Percentiles rank a stretch among this genome's conserved stretches.
phyloP scores from a whole-genome alignment of 2,113 vertebrate species.

The Cariama cristata region DNA sequence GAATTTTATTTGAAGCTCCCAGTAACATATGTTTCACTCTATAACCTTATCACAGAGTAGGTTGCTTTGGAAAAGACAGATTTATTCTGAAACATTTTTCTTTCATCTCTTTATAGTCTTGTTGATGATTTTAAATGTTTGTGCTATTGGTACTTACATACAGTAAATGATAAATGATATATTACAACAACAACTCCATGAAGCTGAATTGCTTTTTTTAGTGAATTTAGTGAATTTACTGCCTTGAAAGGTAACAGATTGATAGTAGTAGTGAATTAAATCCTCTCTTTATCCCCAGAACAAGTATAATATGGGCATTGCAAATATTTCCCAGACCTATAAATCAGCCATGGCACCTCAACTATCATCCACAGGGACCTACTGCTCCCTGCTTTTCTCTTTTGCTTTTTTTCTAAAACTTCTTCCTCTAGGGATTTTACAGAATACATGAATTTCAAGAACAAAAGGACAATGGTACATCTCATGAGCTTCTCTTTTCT shows the following conservation, averaged over 20 bases:
- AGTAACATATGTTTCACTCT: background rate
- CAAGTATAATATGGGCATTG: background rate
- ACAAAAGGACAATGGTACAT: accelerated
- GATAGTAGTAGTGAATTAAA: slow-evolving; percentile 60
- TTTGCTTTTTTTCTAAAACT: background rate
- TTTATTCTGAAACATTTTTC: slow-evolving; percentile 65
- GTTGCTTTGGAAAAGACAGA: slow-evolving; percentile 46
- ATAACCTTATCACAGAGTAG: slow-evolving; percentile 35
- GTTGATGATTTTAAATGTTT: slow-evolving; percentile 72
- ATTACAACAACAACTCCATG: slow-evolving; percentile 58
- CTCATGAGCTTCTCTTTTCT: background rate
- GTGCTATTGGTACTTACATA: slow-evolving; percentile 70
- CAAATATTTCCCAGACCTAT: slow-evolving; percentile 2
- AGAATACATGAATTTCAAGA: background rate
- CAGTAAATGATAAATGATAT: slow-evolving; percentile 73
- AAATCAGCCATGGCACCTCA: slow-evolving; percentile 26
- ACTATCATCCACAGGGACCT: background rate
- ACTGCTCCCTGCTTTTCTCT: background rate
- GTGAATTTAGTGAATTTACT: slow-evolving; percentile 66
- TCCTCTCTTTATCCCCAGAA: slow-evolving; percentile 67
- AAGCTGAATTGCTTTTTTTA: slow-evolving; percentile 71
- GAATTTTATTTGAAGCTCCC: slow-evolving; percentile 20
- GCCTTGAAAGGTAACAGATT: slow-evolving; percentile 73
- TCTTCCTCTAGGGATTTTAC: background rate
- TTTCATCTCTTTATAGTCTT: slow-evolving; percentile 64